Evolutionary conservation across 2,797 vertebrate genomes (phyloP).

Genomic region (Onychomys arenicola): DNA sequence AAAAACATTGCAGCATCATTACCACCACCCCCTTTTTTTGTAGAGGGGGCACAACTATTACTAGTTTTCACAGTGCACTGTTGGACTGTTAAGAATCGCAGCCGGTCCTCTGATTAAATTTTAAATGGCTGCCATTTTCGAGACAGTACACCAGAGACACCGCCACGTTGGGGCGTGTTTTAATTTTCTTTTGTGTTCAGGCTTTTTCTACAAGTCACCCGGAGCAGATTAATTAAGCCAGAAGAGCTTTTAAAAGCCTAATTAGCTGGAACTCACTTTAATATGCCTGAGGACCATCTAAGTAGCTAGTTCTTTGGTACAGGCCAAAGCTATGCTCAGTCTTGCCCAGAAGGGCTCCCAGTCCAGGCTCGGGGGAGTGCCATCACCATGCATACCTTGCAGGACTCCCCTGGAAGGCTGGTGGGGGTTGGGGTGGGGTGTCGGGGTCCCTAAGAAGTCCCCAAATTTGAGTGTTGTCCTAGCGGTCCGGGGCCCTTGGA

Average conservation of each 20-base stretch:
- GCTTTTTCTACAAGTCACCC: slow-evolving; percentile 42
- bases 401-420: background rate
- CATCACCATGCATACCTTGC: background rate
- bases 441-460: background rate
- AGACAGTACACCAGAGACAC: background rate
- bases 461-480: background rate
- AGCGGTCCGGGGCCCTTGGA: background rate
- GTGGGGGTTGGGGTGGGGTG: too few species aligned
- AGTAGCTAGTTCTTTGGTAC: background rate
- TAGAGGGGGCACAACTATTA: background rate
- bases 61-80: background rate
- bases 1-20: slow-evolving; percentile 11
- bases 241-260: slow-evolving; percentile 29
- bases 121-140: slow-evolving; percentile 32
- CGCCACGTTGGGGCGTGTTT: background rate
- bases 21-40: background rate
- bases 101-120: slow-evolving; percentile 50
- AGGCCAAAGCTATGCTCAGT: background rate
- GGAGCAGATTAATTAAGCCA: slow-evolving; percentile 25
- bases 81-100: background rate
- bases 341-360: background rate
- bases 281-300: background rate
- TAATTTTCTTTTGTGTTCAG: slow-evolving; percentile 61
- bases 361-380: background rate
- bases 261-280: slow-evolving; percentile 13